Base-by-base conservation (phyloP, 2,888 invertebrate species). In the Acronicta aceris region DNA sequence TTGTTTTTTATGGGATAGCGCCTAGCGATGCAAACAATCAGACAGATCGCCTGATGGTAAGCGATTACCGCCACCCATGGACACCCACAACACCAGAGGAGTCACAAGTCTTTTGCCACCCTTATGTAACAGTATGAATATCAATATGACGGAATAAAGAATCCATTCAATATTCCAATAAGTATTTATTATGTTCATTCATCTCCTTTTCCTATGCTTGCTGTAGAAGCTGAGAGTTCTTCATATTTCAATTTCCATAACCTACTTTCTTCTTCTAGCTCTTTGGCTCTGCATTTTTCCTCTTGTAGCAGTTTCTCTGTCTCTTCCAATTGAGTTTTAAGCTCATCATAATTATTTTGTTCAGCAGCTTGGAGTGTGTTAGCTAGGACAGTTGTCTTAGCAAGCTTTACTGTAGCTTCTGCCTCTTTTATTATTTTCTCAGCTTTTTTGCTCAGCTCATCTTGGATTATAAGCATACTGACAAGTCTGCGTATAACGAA, bases 391-490 rank as follows among this genome's bases (percentile, higher is more conserved):
- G 90, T 88, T 15, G 67, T 78, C 76, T 91, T 91, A n/a, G 93
- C 94, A 13, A 87, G 74, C 42, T 87, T 81, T 2, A 93, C 95
- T 7, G 97, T 96, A 59, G 95, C 95, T 78, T 96, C 93, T 0
- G 97, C 97, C 86, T 97, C 96, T 74, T 95, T 96, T 74, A 96
- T 92, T 9, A 96, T 96, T 17, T 96, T 96, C 75, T 96, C 96
- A 47, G 95, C 95, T 76, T 96, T 95, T 0, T 96, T 94, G 60
- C 94, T 88, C 13, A 97, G 84, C 66, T 94, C 93, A 27, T 97
- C 96, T 85, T 96, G 96, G 49, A 95, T 94, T 5, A 96, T 95
- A 58, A 97, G 94, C 88, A 97, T 94, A 1, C 88, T 93, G 15
- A 96, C 94, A 46, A 97, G 91, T 52, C 96, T 95, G 27, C 96